Evolutionary conservation across 1,140 invertebrate species (phyloP).

Genomic region (Zophobas atratus): DNA sequence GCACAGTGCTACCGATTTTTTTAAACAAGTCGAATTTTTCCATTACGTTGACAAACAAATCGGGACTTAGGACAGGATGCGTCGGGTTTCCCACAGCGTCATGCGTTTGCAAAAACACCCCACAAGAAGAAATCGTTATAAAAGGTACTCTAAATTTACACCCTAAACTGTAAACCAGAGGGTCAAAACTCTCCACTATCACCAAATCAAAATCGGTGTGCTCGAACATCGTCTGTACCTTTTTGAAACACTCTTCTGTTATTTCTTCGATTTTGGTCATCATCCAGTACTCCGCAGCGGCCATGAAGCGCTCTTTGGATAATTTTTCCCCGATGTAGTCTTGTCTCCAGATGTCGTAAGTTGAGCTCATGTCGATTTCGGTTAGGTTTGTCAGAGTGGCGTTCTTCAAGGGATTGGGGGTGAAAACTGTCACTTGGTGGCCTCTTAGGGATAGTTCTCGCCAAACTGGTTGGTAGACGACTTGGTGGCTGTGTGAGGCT

Average conservation of each 20-base stretch:
- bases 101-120: background rate
- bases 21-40: conserved; percentile 63
- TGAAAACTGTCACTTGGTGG: conserved; percentile 65
- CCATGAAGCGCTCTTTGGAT: conserved; percentile 5
- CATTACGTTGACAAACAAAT: conserved; percentile 54
- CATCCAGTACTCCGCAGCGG: background rate
- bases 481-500: conserved; percentile 8
- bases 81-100: conserved; percentile 64
- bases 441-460: conserved; percentile 58
- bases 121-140: conserved; percentile 26
- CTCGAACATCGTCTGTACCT: conserved; percentile 58
- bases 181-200: conserved; percentile 45
- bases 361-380: conserved; percentile 49
- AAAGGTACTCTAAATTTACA: conserved; percentile 34
- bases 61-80: conserved; percentile 67
- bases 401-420: conserved; percentile 56
- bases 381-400: conserved; percentile 46
- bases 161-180: conserved; percentile 10
- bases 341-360: conserved; percentile 7
- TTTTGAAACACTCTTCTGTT: conserved; percentile 57
- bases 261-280: conserved; percentile 2
- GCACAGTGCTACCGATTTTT: conserved; percentile 57
- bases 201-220: conserved; percentile 59
- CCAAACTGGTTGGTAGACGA: conserved; percentile 32
- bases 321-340: background rate